These are phyloP conservation scores for Phainopepla nitens DNA, from an alignment of 2,113 vertebrate species.

Conservation along the genomic window DNA sequence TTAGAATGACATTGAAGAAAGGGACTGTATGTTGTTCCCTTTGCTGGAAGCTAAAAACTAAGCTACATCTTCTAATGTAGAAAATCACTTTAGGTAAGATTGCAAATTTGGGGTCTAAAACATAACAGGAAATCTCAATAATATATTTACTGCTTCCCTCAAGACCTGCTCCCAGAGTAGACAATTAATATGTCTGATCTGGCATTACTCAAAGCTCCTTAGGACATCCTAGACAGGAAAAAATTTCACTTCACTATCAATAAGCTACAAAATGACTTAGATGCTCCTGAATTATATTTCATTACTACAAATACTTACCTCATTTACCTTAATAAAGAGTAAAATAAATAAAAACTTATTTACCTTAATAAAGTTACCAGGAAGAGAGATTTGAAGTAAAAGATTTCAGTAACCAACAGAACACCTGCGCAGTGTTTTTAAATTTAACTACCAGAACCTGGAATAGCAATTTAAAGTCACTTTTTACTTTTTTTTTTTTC, in stretches of 20 bases:
- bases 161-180: not conserved
- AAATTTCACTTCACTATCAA: not conserved
- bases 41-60: not conserved
- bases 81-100: not conserved
- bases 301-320: not conserved
- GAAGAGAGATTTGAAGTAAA: not conserved
- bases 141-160: not conserved
- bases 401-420: not conserved
- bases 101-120: not conserved
- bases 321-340: too few relatives aligned
- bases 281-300: not conserved
- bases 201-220: not conserved
- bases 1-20: not conserved
- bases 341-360: too few relatives aligned
- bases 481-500: not conserved
- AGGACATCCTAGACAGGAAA: not conserved
- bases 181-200: not conserved
- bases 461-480: not conserved
- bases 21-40: not conserved
- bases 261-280: not conserved
- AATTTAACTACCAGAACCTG: not conserved
- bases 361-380: not conserved
- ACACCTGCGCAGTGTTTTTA: rapidly evolving
- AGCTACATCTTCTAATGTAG: not conserved
- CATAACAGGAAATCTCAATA: not conserved